Evolutionary conservation across 2,888 invertebrate species (phyloP).

Genomic region (Luffia ferchaultella): DNA sequence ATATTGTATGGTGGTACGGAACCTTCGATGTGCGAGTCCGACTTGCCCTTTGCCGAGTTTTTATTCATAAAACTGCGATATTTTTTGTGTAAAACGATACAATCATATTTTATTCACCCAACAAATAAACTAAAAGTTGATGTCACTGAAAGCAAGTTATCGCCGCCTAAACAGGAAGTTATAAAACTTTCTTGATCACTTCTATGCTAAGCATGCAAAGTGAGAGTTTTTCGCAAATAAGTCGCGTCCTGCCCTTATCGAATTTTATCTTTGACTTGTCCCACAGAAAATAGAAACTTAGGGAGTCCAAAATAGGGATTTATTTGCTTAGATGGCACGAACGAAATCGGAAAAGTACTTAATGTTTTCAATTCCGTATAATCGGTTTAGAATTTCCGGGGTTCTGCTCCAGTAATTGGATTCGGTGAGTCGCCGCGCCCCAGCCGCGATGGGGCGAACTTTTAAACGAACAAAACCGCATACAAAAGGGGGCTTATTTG

Average conservation of each 20-base stretch:
- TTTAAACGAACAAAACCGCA: neutral
- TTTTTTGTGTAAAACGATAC: too few relatives aligned
- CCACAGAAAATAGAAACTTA: constrained; percentile 28
- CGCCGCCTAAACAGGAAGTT: constrained; percentile 30
- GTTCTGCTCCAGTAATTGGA: constrained; percentile 60
- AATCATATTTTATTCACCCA: too few relatives aligned
- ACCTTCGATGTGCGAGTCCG: too few relatives aligned
- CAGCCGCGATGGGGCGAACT: neutral
- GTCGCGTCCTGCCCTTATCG: constrained; percentile 28
- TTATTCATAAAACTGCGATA: too few relatives aligned
- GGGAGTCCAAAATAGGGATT: constrained; percentile 30
- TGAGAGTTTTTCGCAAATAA: constrained; percentile 54
- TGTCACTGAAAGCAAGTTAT: too few relatives aligned
- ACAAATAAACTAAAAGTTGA: too few relatives aligned
- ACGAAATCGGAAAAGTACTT: constrained; percentile 55
- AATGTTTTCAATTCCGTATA: constrained; percentile 66
- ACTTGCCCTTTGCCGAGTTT: too few relatives aligned
- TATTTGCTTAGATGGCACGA: constrained; percentile 26
- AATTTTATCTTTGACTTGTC: constrained; percentile 49
- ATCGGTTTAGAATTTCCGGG: constrained; percentile 65
- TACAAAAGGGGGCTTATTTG: neutral
- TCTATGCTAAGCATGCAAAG: constrained; percentile 42
- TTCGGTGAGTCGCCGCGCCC: constrained; percentile 17
- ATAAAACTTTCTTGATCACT: constrained; percentile 59
- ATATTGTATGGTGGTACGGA: too few relatives aligned